Evolutionary conservation across 2,888 invertebrate genomes (phyloP).

Genomic region (Artemia sp.): DNA sequence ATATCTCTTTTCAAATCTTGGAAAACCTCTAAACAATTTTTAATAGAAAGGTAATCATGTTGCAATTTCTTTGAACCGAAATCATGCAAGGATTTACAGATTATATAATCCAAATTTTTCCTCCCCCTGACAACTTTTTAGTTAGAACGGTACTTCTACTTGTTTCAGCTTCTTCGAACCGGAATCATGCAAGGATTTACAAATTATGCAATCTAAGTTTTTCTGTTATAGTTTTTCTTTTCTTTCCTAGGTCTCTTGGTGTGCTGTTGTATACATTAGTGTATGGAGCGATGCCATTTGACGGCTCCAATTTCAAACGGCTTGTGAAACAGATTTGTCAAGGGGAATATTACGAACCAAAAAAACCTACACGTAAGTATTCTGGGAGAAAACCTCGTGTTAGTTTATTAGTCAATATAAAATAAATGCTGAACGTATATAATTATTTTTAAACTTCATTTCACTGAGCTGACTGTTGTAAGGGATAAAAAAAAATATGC

Average conservation of each 20-base stretch:
- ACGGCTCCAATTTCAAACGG: constrained; percentile 92
- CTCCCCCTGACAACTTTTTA: constrained; percentile 26
- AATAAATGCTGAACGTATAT: no score
- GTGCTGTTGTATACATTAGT: constrained; percentile 92
- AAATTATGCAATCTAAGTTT: neutral
- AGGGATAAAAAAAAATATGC: no score
- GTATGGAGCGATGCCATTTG: constrained; percentile 97
- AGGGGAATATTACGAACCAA: constrained; percentile 93
- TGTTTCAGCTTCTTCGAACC: no score
- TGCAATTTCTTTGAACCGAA: no score
- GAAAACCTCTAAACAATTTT: no score
- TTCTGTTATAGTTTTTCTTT: constrained; percentile 19
- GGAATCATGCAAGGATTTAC: no score
- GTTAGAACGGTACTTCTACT: neutral
- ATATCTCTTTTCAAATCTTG: no score
- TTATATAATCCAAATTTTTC: constrained; percentile 27
- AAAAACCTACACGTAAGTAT: constrained; percentile 66
- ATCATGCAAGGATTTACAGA: neutral
- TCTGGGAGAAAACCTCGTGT: no score
- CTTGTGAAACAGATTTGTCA: constrained; percentile 91
- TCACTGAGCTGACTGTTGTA: no score
- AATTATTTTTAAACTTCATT: no score
- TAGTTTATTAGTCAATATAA: no score
- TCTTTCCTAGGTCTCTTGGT: constrained; percentile 60
- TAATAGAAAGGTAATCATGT: no score